A percentile compares a stretch with the other conserved stretches of the same genome.
These are phyloP conservation scores for Deroplatys truncata DNA, from an alignment of 2,888 invertebrate species.

Conservation along the genomic window DNA sequence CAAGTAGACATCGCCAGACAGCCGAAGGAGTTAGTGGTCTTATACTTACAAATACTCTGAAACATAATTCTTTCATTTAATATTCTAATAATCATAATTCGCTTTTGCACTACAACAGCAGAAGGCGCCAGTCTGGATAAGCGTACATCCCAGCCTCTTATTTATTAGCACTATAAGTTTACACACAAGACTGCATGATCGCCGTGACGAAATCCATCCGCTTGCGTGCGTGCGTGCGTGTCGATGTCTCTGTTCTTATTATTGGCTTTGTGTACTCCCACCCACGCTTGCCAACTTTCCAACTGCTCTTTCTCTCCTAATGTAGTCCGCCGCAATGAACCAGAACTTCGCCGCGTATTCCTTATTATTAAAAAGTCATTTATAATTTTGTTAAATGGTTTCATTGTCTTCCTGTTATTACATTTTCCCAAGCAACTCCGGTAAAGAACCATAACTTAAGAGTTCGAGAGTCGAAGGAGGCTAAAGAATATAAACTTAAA, in stretches of 20 bases:
- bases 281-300: slow-evolving; percentile 10
- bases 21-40: too few relatives aligned
- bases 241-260: neutral
- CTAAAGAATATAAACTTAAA: neutral
- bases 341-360: neutral
- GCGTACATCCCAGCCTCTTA: neutral
- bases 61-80: too few relatives aligned
- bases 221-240: neutral
- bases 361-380: neutral
- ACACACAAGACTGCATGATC: neutral
- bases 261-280: neutral
- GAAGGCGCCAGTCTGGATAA: neutral
- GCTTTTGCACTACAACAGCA: neutral
- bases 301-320: neutral
- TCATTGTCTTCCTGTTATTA: neutral
- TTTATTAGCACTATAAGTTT: neutral
- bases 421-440: neutral
- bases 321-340: neutral
- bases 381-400: neutral
- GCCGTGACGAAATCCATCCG: neutral
- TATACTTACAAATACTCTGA: too few relatives aligned
- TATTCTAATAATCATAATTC: neutral
- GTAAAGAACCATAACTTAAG: neutral
- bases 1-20: too few relatives aligned
- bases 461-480: neutral